Evolutionary conservation across 2,888 invertebrate species (phyloP).

Genomic region (Tholera decimalis): DNA sequence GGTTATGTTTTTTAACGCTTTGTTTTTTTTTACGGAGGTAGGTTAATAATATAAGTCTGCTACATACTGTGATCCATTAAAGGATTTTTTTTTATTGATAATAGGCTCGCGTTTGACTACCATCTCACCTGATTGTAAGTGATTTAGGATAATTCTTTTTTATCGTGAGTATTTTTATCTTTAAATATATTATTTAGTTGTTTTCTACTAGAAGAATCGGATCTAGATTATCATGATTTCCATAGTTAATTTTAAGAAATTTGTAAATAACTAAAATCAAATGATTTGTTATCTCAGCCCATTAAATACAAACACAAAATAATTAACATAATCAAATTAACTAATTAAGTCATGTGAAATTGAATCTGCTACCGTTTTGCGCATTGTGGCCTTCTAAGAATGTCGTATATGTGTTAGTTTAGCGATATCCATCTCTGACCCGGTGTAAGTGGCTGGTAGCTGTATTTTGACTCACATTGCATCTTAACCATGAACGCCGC

Average conservation of each 20-base stretch:
- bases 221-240: background rate
- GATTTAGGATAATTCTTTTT: background rate
- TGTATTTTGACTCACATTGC: constrained; percentile 84
- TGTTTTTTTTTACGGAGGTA: background rate
- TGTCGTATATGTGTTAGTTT: constrained; percentile 52
- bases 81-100: background rate
- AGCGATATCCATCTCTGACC: constrained; percentile 82
- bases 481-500: constrained; percentile 79
- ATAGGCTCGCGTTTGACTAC: too few species aligned
- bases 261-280: background rate
- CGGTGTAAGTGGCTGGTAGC: constrained; percentile 76
- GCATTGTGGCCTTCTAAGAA: constrained; percentile 51
- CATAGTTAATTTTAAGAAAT: constrained; percentile 12
- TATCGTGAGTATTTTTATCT: too few species aligned
- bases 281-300: constrained; percentile 8
- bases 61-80: too few species aligned
- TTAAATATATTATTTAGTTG: too few species aligned
- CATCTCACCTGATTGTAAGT: too few species aligned
- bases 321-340: constrained; percentile 64
- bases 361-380: constrained; percentile 47
- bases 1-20: constrained; percentile 7
- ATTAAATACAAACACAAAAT: constrained; percentile 21
- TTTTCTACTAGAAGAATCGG: too few species aligned
- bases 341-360: constrained; percentile 66
- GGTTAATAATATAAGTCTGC: too few species aligned